Base-by-base conservation (phyloP, 2,888 invertebrate genomes). In the Megamerina dolium region DNA sequence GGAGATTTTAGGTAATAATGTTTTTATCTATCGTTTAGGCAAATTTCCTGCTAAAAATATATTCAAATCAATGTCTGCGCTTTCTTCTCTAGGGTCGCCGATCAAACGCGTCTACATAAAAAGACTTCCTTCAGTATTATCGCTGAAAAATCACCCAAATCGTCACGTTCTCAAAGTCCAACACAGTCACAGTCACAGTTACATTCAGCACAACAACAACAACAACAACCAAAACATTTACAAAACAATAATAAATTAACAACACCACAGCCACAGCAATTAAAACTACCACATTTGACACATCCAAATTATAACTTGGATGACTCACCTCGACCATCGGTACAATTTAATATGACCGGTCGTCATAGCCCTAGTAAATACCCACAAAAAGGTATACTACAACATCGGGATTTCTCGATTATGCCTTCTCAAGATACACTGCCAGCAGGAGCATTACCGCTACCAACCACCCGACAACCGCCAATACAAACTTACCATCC, bases 101-200 rank as follows among this genome's bases (percentile, higher is more conserved):
- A 63, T 6, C 63, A 68, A 34, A 54, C 67, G 3, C 77, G 81
- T 46, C 72, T 78, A 45, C 82, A 82, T 58, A 76, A 78, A 43
- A 80, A 81, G 62, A 75, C 80, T 6, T 80, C 83, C 4, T 85
- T 85, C 64, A 82, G 83, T 48, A 83, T 85, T 52, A 74, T 85
- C 45, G 75, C 80, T 12, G 81, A 82, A 51, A 63, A 73, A 37
- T 70, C 76, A 3, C 41, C 79, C 4, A 66, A 69, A 32, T 70
- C 73, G 13, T 77, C 79, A 12, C 71, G 75, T 5, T 74, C 76
- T n/a, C 64, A 68, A 20, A 73, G 73, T 49, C 76, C 75, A 0
- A 42, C 41, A 10, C 4, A 72, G 77, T 45, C 73, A 77, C 16
- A 9, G 2, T 42, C 21, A 5, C 37, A 38, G 33, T 35, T 41